A percentile compares a stretch with the other conserved stretches of the same genome.
Conservation (phyloP, 1,140 invertebrate species). For the Sesamia nonagrioides region DNA sequence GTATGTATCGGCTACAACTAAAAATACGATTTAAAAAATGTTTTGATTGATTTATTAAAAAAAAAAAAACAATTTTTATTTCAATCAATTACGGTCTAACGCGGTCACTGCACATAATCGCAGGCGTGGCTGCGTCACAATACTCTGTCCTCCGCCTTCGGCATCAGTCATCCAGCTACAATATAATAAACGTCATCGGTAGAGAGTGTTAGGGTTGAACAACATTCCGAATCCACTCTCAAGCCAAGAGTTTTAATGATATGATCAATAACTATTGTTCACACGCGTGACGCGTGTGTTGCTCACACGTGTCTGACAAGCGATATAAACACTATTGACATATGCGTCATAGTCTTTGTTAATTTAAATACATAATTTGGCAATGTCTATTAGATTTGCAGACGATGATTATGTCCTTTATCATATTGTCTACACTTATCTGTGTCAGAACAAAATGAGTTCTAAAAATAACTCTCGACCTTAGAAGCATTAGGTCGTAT, state of each 20-base stretch:
- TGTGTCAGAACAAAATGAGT: neutral
- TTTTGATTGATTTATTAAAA: too few relatives aligned
- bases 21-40: too few relatives aligned
- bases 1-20: too few relatives aligned
- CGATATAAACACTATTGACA: constrained; percentile 2
- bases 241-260: constrained; percentile 9
- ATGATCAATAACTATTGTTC: constrained; percentile 10
- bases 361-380: constrained; percentile 39
- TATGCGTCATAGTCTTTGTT: neutral
- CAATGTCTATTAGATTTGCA: constrained; percentile 24
- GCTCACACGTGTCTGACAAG: constrained; percentile 6
- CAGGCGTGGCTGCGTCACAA: too few relatives aligned
- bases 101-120: too few relatives aligned
- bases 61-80: too few relatives aligned
- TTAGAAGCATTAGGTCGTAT: too few relatives aligned
- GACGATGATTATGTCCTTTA: constrained; percentile 6
- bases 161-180: too few relatives aligned
- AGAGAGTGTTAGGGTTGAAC: neutral
- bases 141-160: too few relatives aligned
- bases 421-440: constrained; percentile 23
- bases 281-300: too few relatives aligned
- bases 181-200: too few relatives aligned
- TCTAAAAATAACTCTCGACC: neutral
- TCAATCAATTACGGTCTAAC: too few relatives aligned
- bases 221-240: neutral